Evolutionary conservation across 1,140 invertebrate species (phyloP), one percentile per base, ranked within the genome.

Genomic region (Scaptomyza pallida): DNA sequence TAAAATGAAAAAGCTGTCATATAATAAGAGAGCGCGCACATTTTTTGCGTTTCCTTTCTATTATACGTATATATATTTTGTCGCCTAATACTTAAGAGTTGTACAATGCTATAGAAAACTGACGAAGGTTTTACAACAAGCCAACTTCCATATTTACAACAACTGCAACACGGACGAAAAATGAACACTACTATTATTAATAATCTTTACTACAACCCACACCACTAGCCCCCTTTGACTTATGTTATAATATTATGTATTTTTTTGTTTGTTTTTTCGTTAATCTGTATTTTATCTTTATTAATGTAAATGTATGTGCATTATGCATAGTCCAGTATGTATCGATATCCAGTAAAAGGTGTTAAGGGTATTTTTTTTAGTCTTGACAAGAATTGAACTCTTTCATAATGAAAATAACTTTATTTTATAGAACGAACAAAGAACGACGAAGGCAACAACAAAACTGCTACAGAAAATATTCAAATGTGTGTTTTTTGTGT

Each of bases 331-430:
- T 63, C 45, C 64, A n/a, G 48, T 48, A 41, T 41, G 41, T 59
- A 35, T 59, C 63, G 65, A 76, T 83, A 86, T 85, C 81, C 64
- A 68, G 26, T 52, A 78, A 78, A n/a, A 35, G 77, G 80, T 86
- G 80, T 75, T 80, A 67, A 73, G 72, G 80, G 76, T 85, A 83
- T 86, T 69, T 76, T 86, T 69, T 76, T 80, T 83, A 76, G 68
- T 83, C 72, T 73, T 43, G 40, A 41, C 9, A 21, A 50, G 48
- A 75, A 50, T 63, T 67, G 70, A 63, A 75, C 71, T 83, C 64
- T 82, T 78, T 81, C 78, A 70, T 54, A 56, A 47, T 51, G 69
- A 71, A 65, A 26, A 10, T 19, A 43, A 15, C 10, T 21, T 52
- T 52, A 23, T 41, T 21, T 5, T 26, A 26, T 26, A 26, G 6